Evolutionary conservation across 2,888 invertebrate genomes (phyloP), one percentile per base, ranked within the genome.

Genomic region (Ophonus ardosiacus): DNA sequence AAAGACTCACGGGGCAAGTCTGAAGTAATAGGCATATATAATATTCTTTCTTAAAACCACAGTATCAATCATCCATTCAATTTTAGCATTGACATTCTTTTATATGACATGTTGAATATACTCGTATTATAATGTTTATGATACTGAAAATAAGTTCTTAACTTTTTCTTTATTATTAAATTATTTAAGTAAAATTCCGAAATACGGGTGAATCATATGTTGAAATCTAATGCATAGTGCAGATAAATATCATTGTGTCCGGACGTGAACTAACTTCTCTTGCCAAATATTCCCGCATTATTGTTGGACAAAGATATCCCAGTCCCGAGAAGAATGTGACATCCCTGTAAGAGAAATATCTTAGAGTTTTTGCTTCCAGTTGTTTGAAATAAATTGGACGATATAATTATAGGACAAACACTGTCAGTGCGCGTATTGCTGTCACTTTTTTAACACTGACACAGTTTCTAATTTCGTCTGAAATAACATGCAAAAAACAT

Each of bases 351-450:
- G 57, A 24, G 40, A 78, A 78, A 78, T 78, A 78, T 78, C 78
- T 78, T 8, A 57, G 8, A 78, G 18, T 78, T 78, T 78, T 78
- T 78, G 31, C 31, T 57, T 82, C 74, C 82, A 82, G 82, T 82
- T 82, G 82, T 82, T 82, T 51, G 82, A 84, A 78, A 84, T 84
- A 84, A 84, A 84, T 84, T 84, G 84, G 63, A 65, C 61, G 84
- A 84, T 84, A 84, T 78, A 84, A 84, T 84, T 78, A 78, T 84
- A 84, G 84, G 24, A 61, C 78, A 78, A 78, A 84, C 78, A 78
- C 61, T 84, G 78, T 80, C 80, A 80, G 80, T 59, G 38, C 80
- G 18, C 59, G 38, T 80, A 61, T 61, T 59, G 80, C 24, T 78
- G 56, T 74, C 83, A 43, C 43, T 83, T 84, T 84, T 78, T 63